Evolutionary conservation across 1,140 invertebrate genomes (phyloP).

Genomic region (Drosophila simulans): DNA sequence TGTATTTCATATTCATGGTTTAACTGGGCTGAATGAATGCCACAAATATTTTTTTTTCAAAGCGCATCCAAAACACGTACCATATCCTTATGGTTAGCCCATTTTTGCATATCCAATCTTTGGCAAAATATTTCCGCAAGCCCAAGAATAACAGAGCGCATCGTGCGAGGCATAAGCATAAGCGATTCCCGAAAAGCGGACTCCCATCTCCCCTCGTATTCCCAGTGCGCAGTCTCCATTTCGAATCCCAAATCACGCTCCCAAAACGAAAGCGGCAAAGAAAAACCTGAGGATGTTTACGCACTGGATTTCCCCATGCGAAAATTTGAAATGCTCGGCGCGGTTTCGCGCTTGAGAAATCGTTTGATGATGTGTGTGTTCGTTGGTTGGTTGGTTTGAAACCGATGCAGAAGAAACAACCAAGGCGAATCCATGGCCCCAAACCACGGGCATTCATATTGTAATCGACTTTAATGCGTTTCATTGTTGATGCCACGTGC

Average conservation of each 20-base stretch:
- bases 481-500: slow-evolving; percentile 85
- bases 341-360: slow-evolving; percentile 52
- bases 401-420: slow-evolving; percentile 24
- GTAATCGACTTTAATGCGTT: slow-evolving; percentile 85
- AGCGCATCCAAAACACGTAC: background rate
- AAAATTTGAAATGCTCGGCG: slow-evolving; percentile 21
- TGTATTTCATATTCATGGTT: slow-evolving; percentile 13
- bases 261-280: slow-evolving; percentile 4
- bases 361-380: slow-evolving; percentile 52
- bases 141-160: slow-evolving; percentile 44
- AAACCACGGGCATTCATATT: slow-evolving; percentile 69
- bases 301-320: slow-evolving; percentile 28
- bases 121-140: slow-evolving; percentile 38
- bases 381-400: slow-evolving; percentile 10
- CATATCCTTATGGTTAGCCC: background rate
- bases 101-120: slow-evolving; percentile 29
- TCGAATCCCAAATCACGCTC: background rate
- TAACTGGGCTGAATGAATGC: background rate
- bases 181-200: slow-evolving; percentile 13
- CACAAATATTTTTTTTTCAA: background rate
- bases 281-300: slow-evolving; percentile 39
- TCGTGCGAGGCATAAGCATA: slow-evolving; percentile 53
- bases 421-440: slow-evolving; percentile 22
- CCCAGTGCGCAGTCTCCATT: slow-evolving; percentile 40
- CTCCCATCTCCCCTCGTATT: slow-evolving; percentile 2